Evolutionary conservation across 2,797 vertebrate species (phyloP), one percentile per base, ranked within the genome.

Genomic region (Emys orbicularis): DNA sequence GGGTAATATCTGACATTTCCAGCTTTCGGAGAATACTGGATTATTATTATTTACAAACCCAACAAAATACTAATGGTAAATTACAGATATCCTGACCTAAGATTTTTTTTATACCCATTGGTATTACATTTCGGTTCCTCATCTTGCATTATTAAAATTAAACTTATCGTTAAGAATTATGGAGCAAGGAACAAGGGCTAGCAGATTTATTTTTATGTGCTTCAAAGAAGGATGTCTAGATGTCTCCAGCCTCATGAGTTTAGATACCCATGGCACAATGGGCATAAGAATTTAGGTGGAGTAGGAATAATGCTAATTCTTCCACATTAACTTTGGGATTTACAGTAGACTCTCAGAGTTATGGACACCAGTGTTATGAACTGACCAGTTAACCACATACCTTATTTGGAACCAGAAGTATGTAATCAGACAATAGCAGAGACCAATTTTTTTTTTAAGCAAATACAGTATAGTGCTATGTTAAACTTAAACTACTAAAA

Each of bases 131-230:
- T 72, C 8, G 0, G 12, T 37, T 37, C 25, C n/a, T 74, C 50
- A 79, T 29, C 21, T 47, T 25, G 11, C 21, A 47, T 44, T 41
- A 76, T 76, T 76, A 47, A 76, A 76, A 76, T 27, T 74, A 74
- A 41, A 61, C 5, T 41, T 44, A 76, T 44, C 37, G 18, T 47
- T 44, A 76, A 76, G 72, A 76, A 41, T 76, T 76, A 44, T 47
- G 21, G 11, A n/a, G 4, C 25, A 44, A 29, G 5, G 25, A 86
- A 74, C 10, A 68, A 84, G 81, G 8, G 50, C 12, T 34, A 15
- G 0, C 5, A 57, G 4, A 25, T 37, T 1, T 72, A 7, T n/a
- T 65, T 79, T 79, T 77, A 3, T 74, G 1, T 52, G 3, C 3
- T 83, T 95, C 79, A 74, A 41, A 44, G 37, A 74, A 74, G 23